phyloP scores from a whole-genome alignment of 2,797 vertebrate genomes.

The Catamblyrhynchus diadema region DNA sequence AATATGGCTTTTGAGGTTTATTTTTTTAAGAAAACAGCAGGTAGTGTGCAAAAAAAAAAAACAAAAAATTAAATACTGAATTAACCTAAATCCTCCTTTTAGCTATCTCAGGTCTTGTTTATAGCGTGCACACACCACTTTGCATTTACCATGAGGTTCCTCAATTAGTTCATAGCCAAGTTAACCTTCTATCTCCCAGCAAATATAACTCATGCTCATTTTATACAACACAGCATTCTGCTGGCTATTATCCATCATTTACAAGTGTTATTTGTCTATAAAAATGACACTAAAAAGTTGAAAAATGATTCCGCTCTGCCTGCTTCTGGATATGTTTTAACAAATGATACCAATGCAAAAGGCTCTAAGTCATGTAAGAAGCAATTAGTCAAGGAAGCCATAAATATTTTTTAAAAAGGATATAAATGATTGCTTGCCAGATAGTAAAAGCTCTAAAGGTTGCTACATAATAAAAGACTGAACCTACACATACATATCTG shows the following conservation, averaged over 20 bases:
- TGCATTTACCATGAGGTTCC: conserved; percentile 74
- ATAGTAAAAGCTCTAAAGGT: conserved; percentile 76
- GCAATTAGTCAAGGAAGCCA: conserved; percentile 80
- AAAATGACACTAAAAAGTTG: conserved; percentile 83
- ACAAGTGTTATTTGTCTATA: conserved; percentile 83
- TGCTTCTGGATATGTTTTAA: conserved; percentile 77
- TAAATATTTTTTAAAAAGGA: conserved; percentile 80
- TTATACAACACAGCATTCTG: conserved; percentile 73
- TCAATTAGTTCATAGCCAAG: conserved; percentile 77
- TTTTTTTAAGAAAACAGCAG: conserved; percentile 24
- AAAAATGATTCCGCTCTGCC: conserved; percentile 76
- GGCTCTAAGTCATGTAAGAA: conserved; percentile 74
- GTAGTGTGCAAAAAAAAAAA: conserved; percentile 29
- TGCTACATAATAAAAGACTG: conserved; percentile 69
- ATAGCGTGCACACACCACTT: conserved; percentile 55
- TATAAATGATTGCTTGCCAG: conserved; percentile 77
- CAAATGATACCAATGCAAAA: conserved; percentile 75
- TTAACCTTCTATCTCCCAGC: conserved; percentile 78
- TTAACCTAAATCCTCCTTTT: conserved; percentile 60
- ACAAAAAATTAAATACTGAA: conserved; percentile 37
- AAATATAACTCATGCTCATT: conserved; percentile 77
- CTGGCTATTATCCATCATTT: conserved; percentile 81
- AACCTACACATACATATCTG: conserved; percentile 28
- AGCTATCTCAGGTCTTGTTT: conserved; percentile 53
- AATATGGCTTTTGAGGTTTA: background rate